Evolutionary conservation across 2,888 invertebrate species (phyloP), one percentile per base, ranked within the genome.

Genomic region (Rhaphigaster nebulosa): DNA sequence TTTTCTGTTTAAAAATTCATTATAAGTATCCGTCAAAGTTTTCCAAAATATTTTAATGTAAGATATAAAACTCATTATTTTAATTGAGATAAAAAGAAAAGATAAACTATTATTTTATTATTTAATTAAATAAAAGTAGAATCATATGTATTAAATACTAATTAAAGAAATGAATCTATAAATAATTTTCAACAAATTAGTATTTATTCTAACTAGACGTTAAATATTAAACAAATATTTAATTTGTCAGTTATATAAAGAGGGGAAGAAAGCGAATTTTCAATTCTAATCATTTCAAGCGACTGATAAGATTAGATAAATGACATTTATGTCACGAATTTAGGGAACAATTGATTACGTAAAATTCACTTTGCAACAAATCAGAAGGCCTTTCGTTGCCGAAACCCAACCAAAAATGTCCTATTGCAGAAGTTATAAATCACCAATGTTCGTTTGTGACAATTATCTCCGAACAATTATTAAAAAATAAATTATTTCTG

Each of bases 231-330:
- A 1, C 4, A 29, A 65, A 65, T 65, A 29, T 65, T 76, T 76
- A 38, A 76, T 38, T 5, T 76, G 6, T 38, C 8, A 0, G 70
- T 38, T 76, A 76, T 23, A 38, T 76, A 20, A 38, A 38, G 70
- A 23, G 6, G 70, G 34, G 23, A 76, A 76, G 65, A 76, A 76
- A 38, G 34, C 34, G 34, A 38, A 38, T 76, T 76, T 76, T 76
- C 18, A 38, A 20, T 76, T 76, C 38, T 76, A 76, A 76, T 76
- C 70, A 76, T 76, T 70, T 76, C 34, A 76, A 38, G 70, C 34
- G 13, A 34, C 70, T 38, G 70, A 76, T 76, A 76, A 76, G 70
- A 76, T 76, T 76, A 76, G 70, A 38, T 38, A 76, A 38, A 76
- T 76, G 70, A 38, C 70, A 76, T 38, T 34, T 34, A 23, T 38